These are phyloP conservation scores for Drosophila robusta DNA, from an alignment of 2,888 invertebrate species.

Conservation along the genomic window DNA sequence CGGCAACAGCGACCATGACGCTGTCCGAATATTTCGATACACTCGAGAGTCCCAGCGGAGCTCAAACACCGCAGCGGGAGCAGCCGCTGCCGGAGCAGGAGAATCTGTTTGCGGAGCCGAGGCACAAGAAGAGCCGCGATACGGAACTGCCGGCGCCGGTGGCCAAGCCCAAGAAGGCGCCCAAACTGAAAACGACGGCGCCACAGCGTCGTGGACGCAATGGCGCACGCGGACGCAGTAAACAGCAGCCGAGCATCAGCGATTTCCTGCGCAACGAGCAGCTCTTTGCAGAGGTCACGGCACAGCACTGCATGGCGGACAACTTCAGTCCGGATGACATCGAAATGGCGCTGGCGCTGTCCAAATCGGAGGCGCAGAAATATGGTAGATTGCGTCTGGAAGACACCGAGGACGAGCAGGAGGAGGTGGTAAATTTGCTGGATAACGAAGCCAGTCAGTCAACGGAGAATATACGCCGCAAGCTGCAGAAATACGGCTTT, in stretches of 20 bases:
- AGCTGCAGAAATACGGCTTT: constrained; percentile 88
- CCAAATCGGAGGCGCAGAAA: constrained; percentile 86
- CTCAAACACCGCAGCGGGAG: background rate
- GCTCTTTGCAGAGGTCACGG: constrained; percentile 81
- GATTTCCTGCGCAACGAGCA: constrained; percentile 82
- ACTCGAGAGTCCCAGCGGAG: constrained; percentile 35
- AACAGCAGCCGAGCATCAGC: constrained; percentile 80
- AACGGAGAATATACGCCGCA: constrained; percentile 84
- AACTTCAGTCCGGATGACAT: constrained; percentile 89
- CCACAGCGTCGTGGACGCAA: constrained; percentile 34
- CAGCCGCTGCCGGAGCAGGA: constrained; percentile 26
- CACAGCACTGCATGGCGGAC: constrained; percentile 83
- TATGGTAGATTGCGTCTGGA: constrained; percentile 37
- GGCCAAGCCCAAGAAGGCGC: constrained; percentile 70
- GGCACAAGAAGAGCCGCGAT: constrained; percentile 44
- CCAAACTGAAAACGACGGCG: constrained; percentile 57
- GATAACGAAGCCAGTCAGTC: constrained; percentile 48
- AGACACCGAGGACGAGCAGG: constrained; percentile 48
- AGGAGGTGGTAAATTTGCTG: constrained; percentile 45
- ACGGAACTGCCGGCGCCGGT: constrained; percentile 45
- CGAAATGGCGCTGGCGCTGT: constrained; percentile 89
- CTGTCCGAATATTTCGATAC: constrained; percentile 73
- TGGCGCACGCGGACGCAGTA: constrained; percentile 34
- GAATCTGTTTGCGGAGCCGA: constrained; percentile 25
- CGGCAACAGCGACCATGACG: constrained; percentile 33